Conservation (phyloP, 2,888 invertebrate species). For the Callosobruchus maculatus region DNA sequence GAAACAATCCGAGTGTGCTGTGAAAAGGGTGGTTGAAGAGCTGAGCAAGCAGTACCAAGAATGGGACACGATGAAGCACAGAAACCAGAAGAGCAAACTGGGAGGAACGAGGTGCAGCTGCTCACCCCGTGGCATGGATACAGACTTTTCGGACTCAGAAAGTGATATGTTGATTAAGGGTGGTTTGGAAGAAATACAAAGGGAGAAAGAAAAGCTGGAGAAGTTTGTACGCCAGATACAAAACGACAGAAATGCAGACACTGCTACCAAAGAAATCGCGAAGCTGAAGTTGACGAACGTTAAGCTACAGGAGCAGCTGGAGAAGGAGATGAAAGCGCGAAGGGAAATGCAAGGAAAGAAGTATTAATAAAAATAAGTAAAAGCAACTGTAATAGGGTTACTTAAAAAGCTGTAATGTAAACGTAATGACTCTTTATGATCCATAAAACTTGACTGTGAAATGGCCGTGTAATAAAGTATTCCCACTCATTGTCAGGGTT, state of each 20-base stretch:
- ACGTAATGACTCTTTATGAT: not conserved
- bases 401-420: not conserved
- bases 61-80: constrained; percentile 22
- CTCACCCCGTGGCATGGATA: not conserved
- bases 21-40: constrained; percentile 39
- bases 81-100: not conserved
- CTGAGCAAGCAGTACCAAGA: constrained; percentile 35
- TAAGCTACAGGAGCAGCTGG: constrained; percentile 12
- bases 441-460: not conserved
- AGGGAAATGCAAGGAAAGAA: constrained; percentile 8
- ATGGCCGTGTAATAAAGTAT: not conserved
- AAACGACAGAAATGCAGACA: constrained; percentile 1
- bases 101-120: not conserved
- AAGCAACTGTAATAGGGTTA: not conserved
- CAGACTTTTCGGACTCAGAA: constrained; percentile 7
- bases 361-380: too few relatives aligned
- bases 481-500: not conserved
- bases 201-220: constrained; percentile 10
- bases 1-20: constrained; percentile 41
- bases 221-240: constrained; percentile 10
- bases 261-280: constrained; percentile 8
- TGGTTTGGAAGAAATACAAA: constrained; percentile 10
- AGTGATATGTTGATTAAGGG: constrained; percentile 10
- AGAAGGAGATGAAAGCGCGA: constrained; percentile 7
- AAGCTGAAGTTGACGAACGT: constrained; percentile 8